Percentiles rank a stretch among this genome's conserved stretches.
Conservation (phyloP, 2,888 invertebrate species). For the Bombylius discolor region DNA sequence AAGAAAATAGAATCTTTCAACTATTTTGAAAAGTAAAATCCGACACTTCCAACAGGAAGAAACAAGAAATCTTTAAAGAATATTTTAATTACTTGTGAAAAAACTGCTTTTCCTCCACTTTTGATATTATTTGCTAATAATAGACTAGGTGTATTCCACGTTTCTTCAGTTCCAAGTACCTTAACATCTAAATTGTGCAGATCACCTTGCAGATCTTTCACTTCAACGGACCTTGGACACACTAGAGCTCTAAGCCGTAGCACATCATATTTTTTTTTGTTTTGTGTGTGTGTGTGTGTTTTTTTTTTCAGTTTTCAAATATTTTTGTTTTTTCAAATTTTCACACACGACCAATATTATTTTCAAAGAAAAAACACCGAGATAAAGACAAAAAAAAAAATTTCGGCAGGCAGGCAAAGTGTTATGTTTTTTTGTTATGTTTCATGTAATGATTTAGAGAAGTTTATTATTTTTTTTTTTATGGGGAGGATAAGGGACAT, state of each 20-base stretch:
- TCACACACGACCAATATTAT: constrained; percentile 20
- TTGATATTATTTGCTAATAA: constrained; percentile 53
- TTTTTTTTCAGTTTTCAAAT: constrained; percentile 14
- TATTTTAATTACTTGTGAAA: constrained; percentile 52
- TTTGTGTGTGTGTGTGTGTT: constrained; percentile 8
- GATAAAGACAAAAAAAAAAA: constrained; percentile 19
- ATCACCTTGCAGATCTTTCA: constrained; percentile 41
- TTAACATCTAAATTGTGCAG: constrained; percentile 58
- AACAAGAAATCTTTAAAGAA: neutral
- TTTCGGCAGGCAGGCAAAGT: constrained; percentile 19
- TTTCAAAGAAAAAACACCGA: constrained; percentile 6
- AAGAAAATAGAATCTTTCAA: too few relatives aligned
- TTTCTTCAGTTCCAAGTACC: constrained; percentile 70
- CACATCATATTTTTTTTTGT: constrained; percentile 15
- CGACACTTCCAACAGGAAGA: constrained; percentile 11
- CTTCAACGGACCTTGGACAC: constrained; percentile 39
- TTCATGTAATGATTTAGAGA: too few relatives aligned
- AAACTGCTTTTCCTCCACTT: constrained; percentile 60
- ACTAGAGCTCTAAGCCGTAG: constrained; percentile 35
- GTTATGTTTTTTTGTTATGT: constrained; percentile 1
- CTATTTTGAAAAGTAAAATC: too few relatives aligned
- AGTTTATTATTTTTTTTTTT: too few relatives aligned
- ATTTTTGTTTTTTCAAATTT: constrained; percentile 25
- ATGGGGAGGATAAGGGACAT: too few relatives aligned
- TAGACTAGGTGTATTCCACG: constrained; percentile 76